Base-by-base conservation (phyloP, 2,797 vertebrate species). In the Scolopax bukidnonensis region DNA sequence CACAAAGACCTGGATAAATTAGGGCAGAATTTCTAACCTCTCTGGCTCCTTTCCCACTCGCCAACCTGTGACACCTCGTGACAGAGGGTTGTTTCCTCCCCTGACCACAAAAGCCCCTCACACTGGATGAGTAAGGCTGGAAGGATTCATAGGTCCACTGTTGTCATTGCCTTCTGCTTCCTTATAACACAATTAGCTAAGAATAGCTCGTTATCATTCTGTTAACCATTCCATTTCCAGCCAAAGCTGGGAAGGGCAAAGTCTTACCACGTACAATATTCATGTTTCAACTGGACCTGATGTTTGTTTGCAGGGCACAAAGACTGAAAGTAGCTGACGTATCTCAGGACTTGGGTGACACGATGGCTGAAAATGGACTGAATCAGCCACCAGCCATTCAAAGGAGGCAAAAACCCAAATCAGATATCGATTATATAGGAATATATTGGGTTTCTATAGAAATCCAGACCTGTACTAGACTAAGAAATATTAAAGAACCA, bases 321-420 rank as follows among this genome's bases (percentile, higher is more conserved):
- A 80, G 76, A 50, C 89, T 50, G 92, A 93, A 94, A 96, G 92
- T 59, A 93, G 68, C 56, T 6, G 18, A 54, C n/a, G 87, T 94
- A 84, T 51, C 93, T 91, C 74, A 61, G 54, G 2, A 16, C 14
- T 17, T 41, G 32, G 36, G 53, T 77, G 78, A 91, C 59, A 28
- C 19, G 2, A 15, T 8, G 16, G 57, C 90, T 93, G 87, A 92
- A 94, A 85, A 80, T 21, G 23, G 32, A 54, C 56, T 71, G 78
- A 65, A 79, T 71, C 83, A 93, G 71, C 73, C 71, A 51, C 30
- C 73, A 90, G 36, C 47, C 75, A 51, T n/a, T 41, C 84, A 51
- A 45, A 51, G 64, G 47, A 75, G 32, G 59, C 12, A 4, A 92
- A 40, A 7, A 30, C 28, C 51, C n/a, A 40, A 30, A 28, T 40